Evolutionary conservation across 2,113 vertebrate species (phyloP).

Genomic region (Pollachius pollachius): DNA sequence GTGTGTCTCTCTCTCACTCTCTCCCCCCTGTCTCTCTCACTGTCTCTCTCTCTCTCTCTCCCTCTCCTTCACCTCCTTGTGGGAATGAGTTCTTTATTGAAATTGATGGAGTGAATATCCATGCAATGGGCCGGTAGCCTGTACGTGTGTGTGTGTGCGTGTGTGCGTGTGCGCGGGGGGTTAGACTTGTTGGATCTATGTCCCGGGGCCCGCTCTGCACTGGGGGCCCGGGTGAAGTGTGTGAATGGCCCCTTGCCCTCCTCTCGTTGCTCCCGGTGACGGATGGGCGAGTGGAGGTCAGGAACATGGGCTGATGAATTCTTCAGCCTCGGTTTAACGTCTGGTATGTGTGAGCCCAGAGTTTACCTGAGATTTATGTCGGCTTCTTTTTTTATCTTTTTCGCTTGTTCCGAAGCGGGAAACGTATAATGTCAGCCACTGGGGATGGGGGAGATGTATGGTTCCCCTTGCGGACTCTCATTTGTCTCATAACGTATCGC

Average conservation of each 20-base stretch:
- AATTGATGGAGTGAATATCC: slow-evolving; percentile 58
- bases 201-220: neutral
- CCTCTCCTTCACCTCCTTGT: slow-evolving; percentile 17
- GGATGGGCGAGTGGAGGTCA: slow-evolving; percentile 8
- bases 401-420: slow-evolving; percentile 52
- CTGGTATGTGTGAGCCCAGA: slow-evolving; percentile 56
- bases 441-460: slow-evolving; percentile 46
- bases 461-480: slow-evolving; percentile 12
- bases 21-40: slow-evolving; percentile 6
- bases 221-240: slow-evolving; percentile 26
- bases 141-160: slow-evolving; percentile 22
- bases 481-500: no score
- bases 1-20: no score
- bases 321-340: slow-evolving; percentile 66
- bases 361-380: slow-evolving; percentile 56
- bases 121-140: slow-evolving; percentile 31
- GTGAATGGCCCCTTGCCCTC: neutral
- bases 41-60: slow-evolving; percentile 3
- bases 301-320: slow-evolving; percentile 44
- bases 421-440: slow-evolving; percentile 24
- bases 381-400: slow-evolving; percentile 10
- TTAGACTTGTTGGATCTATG: slow-evolving; percentile 58
- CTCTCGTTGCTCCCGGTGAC: slow-evolving; percentile 38
- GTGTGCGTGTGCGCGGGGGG: slow-evolving; percentile 20
- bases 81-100: slow-evolving; percentile 54